Evolutionary conservation across 2,113 vertebrate genomes (phyloP).

Genomic region (Trogon surrucura): DNA sequence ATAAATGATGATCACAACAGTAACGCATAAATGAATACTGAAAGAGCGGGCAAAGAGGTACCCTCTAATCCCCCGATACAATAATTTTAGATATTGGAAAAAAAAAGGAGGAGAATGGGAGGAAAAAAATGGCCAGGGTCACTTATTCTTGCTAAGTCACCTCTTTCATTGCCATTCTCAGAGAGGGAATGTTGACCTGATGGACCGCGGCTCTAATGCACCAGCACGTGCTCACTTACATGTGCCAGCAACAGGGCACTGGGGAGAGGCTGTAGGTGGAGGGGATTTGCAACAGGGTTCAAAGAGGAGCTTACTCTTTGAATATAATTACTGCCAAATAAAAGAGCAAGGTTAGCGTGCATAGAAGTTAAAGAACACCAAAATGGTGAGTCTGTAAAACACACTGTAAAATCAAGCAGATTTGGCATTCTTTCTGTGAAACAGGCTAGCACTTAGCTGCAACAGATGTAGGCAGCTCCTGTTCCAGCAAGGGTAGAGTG

Average conservation of each 20-base stretch:
- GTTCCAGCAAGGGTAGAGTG: background rate
- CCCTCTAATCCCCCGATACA: background rate
- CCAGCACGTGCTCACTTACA: rapidly evolving
- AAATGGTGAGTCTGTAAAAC: background rate
- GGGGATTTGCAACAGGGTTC: background rate
- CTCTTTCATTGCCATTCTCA: background rate
- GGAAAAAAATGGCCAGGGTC: background rate
- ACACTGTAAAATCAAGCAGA: background rate
- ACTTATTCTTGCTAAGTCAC: background rate
- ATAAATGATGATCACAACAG: background rate
- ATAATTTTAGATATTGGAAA: background rate
- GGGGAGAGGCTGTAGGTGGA: background rate
- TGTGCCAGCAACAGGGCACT: background rate
- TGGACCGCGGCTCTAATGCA: background rate
- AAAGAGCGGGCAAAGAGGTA: background rate
- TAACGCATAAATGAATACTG: background rate
- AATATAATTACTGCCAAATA: background rate
- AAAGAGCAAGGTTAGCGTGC: background rate
- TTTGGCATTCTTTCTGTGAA: background rate
- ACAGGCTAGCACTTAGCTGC: background rate
- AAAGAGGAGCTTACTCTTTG: background rate
- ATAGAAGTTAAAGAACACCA: background rate
- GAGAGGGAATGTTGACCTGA: background rate
- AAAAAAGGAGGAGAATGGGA: background rate
- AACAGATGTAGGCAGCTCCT: background rate